These are phyloP conservation scores for Nomada flava DNA, from an alignment of 2,888 invertebrate species.

Conservation along the genomic window DNA sequence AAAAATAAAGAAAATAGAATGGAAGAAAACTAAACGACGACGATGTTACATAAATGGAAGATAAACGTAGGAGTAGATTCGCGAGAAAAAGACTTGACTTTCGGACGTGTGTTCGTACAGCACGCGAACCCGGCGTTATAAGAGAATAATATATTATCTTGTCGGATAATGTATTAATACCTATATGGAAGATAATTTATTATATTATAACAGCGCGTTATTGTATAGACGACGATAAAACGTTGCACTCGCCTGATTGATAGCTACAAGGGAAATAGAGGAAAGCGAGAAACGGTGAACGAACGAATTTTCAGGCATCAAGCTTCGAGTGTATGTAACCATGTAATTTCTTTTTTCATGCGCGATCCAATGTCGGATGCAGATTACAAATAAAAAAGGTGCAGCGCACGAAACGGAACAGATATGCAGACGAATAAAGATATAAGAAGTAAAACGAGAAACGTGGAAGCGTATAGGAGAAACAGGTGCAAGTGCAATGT, in stretches of 20 bases:
- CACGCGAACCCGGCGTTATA: slow-evolving; percentile 22
- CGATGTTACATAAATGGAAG: neutral
- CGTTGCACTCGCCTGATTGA: slow-evolving; percentile 53
- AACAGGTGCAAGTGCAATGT: slow-evolving; percentile 62
- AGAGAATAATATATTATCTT: slow-evolving; percentile 41
- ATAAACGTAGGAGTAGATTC: slow-evolving; percentile 6
- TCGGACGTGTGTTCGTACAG: slow-evolving; percentile 4
- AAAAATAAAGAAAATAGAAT: neutral
- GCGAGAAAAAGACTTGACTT: slow-evolving; percentile 32
- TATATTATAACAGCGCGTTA: slow-evolving; percentile 54
- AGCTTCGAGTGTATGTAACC: neutral
- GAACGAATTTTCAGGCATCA: neutral
- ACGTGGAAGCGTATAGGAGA: neutral
- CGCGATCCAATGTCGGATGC: too few species aligned
- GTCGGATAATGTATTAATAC: slow-evolving; percentile 40
- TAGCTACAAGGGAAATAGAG: neutral
- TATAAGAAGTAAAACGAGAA: slow-evolving; percentile 4
- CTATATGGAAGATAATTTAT: slow-evolving; percentile 59
- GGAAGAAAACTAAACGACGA: too few species aligned
- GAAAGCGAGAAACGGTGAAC: neutral
- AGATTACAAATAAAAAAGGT: neutral
- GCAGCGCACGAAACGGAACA: neutral
- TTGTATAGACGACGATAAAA: slow-evolving; percentile 62
- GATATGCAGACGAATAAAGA: neutral
- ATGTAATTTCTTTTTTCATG: neutral